Conservation (phyloP, 2,797 vertebrate genomes). For the Ammospiza maritima region DNA sequence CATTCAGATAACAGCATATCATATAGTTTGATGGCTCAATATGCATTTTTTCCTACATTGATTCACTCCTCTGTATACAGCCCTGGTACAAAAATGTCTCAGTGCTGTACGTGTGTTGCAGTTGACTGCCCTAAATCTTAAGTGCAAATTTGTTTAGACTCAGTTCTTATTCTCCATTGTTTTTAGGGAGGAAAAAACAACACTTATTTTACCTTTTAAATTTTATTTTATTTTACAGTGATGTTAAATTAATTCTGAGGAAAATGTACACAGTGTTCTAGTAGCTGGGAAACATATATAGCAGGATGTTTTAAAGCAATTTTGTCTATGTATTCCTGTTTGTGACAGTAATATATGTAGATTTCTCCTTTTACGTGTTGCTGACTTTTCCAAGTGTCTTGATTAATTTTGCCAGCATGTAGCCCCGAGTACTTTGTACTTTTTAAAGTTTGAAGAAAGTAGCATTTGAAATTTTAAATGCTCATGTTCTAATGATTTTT, state of each 20-base stretch:
- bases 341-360: background rate
- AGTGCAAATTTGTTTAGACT: background rate
- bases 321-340: background rate
- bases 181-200: background rate
- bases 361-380: background rate
- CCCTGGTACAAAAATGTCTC: slow-evolving; percentile 6
- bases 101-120: background rate
- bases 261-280: background rate
- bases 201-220: background rate
- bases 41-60: background rate
- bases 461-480: background rate
- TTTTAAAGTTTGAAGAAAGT: background rate
- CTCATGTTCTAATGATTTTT: background rate
- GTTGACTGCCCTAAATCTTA: background rate
- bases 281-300: background rate
- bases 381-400: background rate
- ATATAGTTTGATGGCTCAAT: background rate
- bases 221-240: slow-evolving; percentile 15
- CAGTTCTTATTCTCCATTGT: background rate
- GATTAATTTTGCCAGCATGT: background rate
- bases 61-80: background rate
- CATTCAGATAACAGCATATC: background rate
- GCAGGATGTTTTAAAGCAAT: background rate
- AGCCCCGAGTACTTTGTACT: background rate
- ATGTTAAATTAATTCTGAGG: slow-evolving; percentile 14